phyloP scores from a whole-genome alignment of 2,888 invertebrate species.

The Trisateles emortualis region DNA sequence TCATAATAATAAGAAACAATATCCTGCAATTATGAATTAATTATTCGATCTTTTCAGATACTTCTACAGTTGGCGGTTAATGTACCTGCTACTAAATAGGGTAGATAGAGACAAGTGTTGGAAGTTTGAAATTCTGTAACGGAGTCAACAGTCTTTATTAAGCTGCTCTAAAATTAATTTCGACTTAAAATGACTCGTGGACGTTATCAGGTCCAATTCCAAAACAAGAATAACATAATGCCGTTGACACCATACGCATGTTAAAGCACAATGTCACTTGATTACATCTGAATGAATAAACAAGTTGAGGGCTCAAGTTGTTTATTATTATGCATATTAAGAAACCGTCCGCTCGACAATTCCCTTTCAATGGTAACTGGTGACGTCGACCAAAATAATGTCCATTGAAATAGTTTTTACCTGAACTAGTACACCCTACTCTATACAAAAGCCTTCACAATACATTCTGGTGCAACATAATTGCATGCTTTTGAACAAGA shows the following conservation, averaged over 20 bases:
- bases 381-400: slow-evolving; percentile 44
- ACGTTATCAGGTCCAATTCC: neutral
- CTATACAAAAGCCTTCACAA: neutral
- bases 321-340: slow-evolving; percentile 62
- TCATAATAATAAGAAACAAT: slow-evolving; percentile 17
- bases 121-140: no score
- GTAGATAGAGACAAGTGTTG: no score
- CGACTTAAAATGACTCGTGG: no score
- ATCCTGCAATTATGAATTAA: slow-evolving; percentile 10
- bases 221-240: neutral
- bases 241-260: neutral
- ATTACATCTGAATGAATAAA: slow-evolving; percentile 65
- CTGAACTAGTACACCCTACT: slow-evolving; percentile 13
- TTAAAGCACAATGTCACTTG: slow-evolving; percentile 57
- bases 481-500: no score
- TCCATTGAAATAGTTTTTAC: slow-evolving; percentile 38
- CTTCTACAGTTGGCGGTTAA: no score
- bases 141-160: no score
- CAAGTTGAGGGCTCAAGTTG: slow-evolving; percentile 60
- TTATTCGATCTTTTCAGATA: neutral
- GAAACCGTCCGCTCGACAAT: slow-evolving; percentile 30
- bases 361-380: slow-evolving; percentile 26
- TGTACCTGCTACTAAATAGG: no score
- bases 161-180: no score
- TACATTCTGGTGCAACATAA: neutral